phyloP scores from a whole-genome alignment of 2,888 invertebrate genomes.

The Elegia similella region DNA sequence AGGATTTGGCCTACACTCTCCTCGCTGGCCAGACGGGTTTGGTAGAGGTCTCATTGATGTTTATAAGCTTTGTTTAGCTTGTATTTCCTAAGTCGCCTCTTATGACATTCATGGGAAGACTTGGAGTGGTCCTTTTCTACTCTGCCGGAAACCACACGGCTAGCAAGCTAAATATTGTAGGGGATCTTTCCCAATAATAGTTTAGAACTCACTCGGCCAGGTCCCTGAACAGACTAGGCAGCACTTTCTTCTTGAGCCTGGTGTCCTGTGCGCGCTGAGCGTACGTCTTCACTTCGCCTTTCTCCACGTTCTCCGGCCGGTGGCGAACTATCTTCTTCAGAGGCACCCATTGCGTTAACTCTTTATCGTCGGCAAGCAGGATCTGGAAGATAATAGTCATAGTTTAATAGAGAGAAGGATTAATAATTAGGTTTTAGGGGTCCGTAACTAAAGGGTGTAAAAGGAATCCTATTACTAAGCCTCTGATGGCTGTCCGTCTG shows the following conservation, averaged over 20 bases:
- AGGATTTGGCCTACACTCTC: too few species aligned
- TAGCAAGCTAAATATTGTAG: background rate
- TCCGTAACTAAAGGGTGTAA: too few species aligned
- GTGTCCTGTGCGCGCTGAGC: constrained; percentile 87
- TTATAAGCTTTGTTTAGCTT: too few species aligned
- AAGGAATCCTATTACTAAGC: too few species aligned
- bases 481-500: too few species aligned
- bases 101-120: too few species aligned
- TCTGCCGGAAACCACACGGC: too few species aligned
- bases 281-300: constrained; percentile 89
- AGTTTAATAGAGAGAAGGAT: too few species aligned
- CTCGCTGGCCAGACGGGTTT: too few species aligned
- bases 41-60: too few species aligned
- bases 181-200: background rate
- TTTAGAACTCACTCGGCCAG: constrained; percentile 53
- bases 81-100: background rate
- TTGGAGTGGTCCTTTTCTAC: too few species aligned
- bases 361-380: constrained; percentile 93
- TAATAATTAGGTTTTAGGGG: too few species aligned
- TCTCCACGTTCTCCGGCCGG: constrained; percentile 89
- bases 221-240: constrained; percentile 87
- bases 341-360: constrained; percentile 97
- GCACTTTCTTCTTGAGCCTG: constrained; percentile 88
- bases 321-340: constrained; percentile 92
- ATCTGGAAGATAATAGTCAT: constrained; percentile 82